phyloP scores from a whole-genome alignment of 2,113 vertebrate species.

The Stegostoma tigrinum region DNA sequence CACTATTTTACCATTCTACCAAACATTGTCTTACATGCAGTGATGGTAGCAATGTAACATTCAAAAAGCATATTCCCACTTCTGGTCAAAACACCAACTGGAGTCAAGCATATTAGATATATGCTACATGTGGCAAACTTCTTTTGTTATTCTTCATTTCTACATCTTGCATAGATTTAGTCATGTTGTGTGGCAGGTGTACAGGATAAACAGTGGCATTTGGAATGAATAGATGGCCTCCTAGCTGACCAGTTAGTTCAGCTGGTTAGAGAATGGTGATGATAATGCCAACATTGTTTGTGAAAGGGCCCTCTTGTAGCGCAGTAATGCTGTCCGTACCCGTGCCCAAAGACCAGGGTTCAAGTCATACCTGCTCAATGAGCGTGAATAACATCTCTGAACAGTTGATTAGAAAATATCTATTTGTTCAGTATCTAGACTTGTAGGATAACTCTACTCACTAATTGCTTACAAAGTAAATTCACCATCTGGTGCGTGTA shows the following conservation, averaged over 20 bases:
- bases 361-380: too few relatives aligned
- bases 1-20: background rate
- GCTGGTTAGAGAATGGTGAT: too few relatives aligned
- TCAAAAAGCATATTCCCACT: background rate
- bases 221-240: background rate
- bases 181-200: background rate
- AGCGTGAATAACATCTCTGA: too few relatives aligned
- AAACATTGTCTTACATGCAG: too few relatives aligned
- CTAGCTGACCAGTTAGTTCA: too few relatives aligned
- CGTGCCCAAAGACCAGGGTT: too few relatives aligned
- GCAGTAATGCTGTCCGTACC: too few relatives aligned
- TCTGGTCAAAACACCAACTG: background rate
- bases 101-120: background rate
- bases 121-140: background rate
- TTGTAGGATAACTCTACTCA: background rate
- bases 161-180: background rate
- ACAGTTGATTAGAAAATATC: too few relatives aligned
- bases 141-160: background rate
- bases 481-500: background rate
- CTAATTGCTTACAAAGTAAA: background rate
- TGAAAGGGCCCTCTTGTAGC: too few relatives aligned
- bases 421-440: too few relatives aligned
- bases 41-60: too few relatives aligned
- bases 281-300: too few relatives aligned
- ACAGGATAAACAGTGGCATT: background rate